phyloP scores from a whole-genome alignment of 2,888 invertebrate species.

The Andrena haemorrhoa region DNA sequence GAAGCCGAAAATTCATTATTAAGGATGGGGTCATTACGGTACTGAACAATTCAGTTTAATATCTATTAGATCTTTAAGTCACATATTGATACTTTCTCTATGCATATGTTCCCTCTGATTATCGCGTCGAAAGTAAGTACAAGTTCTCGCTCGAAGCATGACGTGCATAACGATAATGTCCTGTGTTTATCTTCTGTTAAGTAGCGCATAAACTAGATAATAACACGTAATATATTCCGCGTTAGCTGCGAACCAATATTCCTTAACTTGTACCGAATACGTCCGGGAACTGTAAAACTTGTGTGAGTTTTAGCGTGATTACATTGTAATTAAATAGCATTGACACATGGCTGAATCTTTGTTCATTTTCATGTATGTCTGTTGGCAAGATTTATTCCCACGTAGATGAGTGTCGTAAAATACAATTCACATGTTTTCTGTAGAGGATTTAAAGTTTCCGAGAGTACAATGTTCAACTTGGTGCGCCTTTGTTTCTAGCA shows the following conservation, averaged over 20 bases:
- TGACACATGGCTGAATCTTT: constrained; percentile 40
- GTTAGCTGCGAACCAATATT: neutral
- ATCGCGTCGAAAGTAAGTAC: constrained; percentile 54
- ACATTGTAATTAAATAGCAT: constrained; percentile 39
- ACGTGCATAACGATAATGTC: constrained; percentile 23
- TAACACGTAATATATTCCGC: constrained; percentile 22
- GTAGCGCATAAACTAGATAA: constrained; percentile 36
- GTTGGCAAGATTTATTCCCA: constrained; percentile 27
- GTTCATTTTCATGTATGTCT: constrained; percentile 34
- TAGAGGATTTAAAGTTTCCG: neutral
- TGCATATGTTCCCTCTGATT: constrained; percentile 43
- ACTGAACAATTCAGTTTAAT: constrained; percentile 80
- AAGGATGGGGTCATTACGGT: constrained; percentile 96
- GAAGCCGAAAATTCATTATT: constrained; percentile 94
- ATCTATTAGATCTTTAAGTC: constrained; percentile 58
- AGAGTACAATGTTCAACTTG: constrained; percentile 2
- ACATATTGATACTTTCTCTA: constrained; percentile 35
- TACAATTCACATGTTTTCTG: constrained; percentile 12
- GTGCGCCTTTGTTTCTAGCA: constrained; percentile 11
- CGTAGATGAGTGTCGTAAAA: constrained; percentile 9
- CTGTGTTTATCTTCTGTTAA: constrained; percentile 49
- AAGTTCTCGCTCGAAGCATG: constrained; percentile 50
- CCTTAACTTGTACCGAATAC: neutral
- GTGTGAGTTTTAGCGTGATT: constrained; percentile 39
- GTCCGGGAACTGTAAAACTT: neutral